Base-by-base conservation (phyloP, 2,888 invertebrate genomes). In the Caprella mutica region DNA sequence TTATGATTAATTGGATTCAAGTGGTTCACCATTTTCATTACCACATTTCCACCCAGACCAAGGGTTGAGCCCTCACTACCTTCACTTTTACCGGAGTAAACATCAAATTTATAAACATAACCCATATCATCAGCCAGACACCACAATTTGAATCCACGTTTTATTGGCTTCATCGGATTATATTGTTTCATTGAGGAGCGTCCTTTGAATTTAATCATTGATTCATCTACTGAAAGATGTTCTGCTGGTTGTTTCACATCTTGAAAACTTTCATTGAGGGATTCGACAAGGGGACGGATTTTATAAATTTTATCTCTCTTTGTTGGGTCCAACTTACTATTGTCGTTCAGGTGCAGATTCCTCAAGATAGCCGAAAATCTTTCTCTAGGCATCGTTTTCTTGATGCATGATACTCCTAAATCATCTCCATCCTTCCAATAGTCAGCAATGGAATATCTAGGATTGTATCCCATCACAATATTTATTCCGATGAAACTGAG, bases 81-180 rank as follows among this genome's bases (percentile, higher is more conserved):
- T 6, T 52, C 67, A 23, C 59, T 53, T 64, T 73, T 73, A 3
- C 70, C 68, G 26, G 68, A 66, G 58, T 70, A 69, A n/a, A 71
- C 60, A 50, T 69, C 63, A 66, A 69, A 70, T 38, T 69, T 55
- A 48, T 52, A 33, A 1, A 55, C 21, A 29, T 55, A 44, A 6
- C 55, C 29, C 12, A 23, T 8, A 9, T 29, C 29, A 21, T 55
- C 55, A 24, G 44, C 46, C 1, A 43, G 24, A 23, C 55, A 55
- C 55, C 46, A 55, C 14, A 55, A 4, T 30, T 46, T 46, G 24
- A 21, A 55, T 1, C 46, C 55, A 5, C 55, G 1, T 4, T 55
- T 44, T 5, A 46, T 55, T 30, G 55, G 53, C 27, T 39, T 69
- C 55, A 66, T 66, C 5, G 66, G 66, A 56, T 67, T 59, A 53